Percentiles rank a stretch among this genome's conserved stretches.
Conservation (phyloP, 2,888 invertebrate genomes). For the Digitonthophagus gazella region DNA sequence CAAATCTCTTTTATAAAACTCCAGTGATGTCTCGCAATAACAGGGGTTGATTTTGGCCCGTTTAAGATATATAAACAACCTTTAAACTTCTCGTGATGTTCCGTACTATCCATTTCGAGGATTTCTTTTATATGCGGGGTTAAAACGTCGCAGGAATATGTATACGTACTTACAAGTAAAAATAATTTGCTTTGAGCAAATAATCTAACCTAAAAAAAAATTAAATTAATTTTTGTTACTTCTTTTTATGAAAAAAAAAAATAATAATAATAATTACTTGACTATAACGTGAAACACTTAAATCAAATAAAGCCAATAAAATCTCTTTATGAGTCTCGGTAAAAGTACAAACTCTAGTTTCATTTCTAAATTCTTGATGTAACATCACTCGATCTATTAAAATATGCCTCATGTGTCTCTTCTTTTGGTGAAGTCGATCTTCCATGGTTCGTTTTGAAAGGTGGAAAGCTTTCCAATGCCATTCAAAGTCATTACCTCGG, state of each 20-base stretch:
- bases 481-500: conserved; percentile 59
- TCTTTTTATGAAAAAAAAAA: neutral
- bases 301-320: conserved; percentile 60
- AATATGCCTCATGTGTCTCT: conserved; percentile 61
- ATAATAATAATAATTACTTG: conserved; percentile 55
- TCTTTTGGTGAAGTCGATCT: conserved; percentile 62
- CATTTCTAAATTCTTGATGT: conserved; percentile 61
- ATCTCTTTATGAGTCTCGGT: conserved; percentile 63
- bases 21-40: conserved; percentile 77
- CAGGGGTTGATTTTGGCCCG: conserved; percentile 63
- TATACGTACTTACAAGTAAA: conserved; percentile 62
- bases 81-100: conserved; percentile 69
- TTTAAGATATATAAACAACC: conserved; percentile 76
- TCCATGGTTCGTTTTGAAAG: conserved; percentile 62
- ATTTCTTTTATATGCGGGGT: conserved; percentile 62
- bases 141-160: conserved; percentile 68
- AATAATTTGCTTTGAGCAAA: conserved; percentile 67
- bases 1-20: conserved; percentile 67
- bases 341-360: conserved; percentile 52
- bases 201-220: conserved; percentile 57
- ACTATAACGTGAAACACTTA: conserved; percentile 67
- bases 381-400: conserved; percentile 65
- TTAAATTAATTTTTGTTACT: conserved; percentile 15
- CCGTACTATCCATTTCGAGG: conserved; percentile 59
- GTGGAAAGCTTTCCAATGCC: conserved; percentile 65